A percentile compares a stretch with the other conserved stretches of the same genome.
phyloP scores from a whole-genome alignment of 2,113 vertebrate genomes.

The Ellobius talpinus region DNA sequence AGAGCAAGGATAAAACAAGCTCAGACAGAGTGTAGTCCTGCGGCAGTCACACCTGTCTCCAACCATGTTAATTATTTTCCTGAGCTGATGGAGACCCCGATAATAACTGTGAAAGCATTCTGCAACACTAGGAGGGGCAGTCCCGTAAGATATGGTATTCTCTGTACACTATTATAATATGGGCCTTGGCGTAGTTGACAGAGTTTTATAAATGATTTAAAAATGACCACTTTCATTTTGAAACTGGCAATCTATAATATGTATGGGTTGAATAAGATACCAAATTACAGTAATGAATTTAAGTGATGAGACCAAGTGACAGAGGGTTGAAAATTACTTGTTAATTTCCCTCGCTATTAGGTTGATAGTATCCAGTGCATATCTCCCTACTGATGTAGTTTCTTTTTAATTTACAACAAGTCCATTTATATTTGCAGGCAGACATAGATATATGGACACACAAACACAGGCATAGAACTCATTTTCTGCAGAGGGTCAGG shows the following conservation, averaged over 20 bases:
- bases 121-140: neutral
- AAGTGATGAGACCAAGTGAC: neutral
- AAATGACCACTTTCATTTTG: neutral
- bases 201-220: slow-evolving; percentile 45
- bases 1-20: neutral
- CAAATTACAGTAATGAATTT: slow-evolving; percentile 19
- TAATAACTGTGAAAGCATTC: neutral
- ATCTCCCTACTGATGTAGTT: neutral
- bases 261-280: neutral
- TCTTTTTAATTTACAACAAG: slow-evolving; percentile 24
- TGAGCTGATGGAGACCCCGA: neutral
- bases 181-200: neutral
- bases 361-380: neutral
- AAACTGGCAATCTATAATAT: neutral
- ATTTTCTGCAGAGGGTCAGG: neutral
- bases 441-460: neutral
- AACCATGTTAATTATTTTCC: neutral
- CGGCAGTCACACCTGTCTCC: neutral
- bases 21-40: neutral
- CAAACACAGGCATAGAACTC: neutral
- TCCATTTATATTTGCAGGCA: neutral
- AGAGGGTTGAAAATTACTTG: slow-evolving; percentile 28
- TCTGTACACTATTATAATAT: neutral
- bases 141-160: neutral
- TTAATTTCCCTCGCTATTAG: neutral